These are phyloP conservation scores for Exephanes ischioxanthus DNA, from an alignment of 2,888 invertebrate species.

Conservation along the genomic window DNA sequence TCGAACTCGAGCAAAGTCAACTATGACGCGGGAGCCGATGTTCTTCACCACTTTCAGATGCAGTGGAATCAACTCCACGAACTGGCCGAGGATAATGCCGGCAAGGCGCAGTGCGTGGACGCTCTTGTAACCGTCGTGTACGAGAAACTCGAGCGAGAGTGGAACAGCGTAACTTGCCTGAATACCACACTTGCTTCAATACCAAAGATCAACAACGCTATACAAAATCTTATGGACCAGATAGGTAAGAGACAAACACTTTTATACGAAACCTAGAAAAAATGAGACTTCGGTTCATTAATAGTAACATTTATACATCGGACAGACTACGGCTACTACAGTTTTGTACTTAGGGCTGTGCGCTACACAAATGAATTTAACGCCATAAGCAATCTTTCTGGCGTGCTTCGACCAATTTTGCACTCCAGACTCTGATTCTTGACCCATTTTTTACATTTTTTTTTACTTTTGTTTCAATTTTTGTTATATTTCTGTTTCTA, in stretches of 20 bases:
- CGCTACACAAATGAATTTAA: too few relatives aligned
- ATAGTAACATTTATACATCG: background rate
- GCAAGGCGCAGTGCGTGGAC: slow-evolving; percentile 87
- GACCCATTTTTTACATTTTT: too few relatives aligned
- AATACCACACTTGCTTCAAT: slow-evolving; percentile 84
- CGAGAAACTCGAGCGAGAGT: slow-evolving; percentile 84
- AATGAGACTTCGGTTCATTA: background rate
- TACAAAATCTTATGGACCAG: slow-evolving; percentile 85
- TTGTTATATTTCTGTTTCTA: too few relatives aligned
- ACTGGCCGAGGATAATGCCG: slow-evolving; percentile 88
- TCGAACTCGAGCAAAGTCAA: slow-evolving; percentile 80
- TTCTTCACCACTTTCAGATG: slow-evolving; percentile 90
- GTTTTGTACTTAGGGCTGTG: too few relatives aligned
- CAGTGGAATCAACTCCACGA: slow-evolving; percentile 91
- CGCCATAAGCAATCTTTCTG: too few relatives aligned
- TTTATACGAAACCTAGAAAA: background rate
- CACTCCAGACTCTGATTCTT: too few relatives aligned
- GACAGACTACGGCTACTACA: background rate
- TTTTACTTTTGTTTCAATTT: too few relatives aligned
- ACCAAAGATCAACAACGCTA: slow-evolving; percentile 85
- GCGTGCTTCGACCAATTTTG: too few relatives aligned
- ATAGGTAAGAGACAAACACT: slow-evolving; percentile 81
- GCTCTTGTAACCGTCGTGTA: slow-evolving; percentile 79
- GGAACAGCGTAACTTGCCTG: slow-evolving; percentile 83
- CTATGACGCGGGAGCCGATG: slow-evolving; percentile 89